A percentile compares a stretch with the other conserved stretches of the same genome.
phyloP scores from a whole-genome alignment of 1,140 invertebrate species.

The Trachelipus rathkii region DNA sequence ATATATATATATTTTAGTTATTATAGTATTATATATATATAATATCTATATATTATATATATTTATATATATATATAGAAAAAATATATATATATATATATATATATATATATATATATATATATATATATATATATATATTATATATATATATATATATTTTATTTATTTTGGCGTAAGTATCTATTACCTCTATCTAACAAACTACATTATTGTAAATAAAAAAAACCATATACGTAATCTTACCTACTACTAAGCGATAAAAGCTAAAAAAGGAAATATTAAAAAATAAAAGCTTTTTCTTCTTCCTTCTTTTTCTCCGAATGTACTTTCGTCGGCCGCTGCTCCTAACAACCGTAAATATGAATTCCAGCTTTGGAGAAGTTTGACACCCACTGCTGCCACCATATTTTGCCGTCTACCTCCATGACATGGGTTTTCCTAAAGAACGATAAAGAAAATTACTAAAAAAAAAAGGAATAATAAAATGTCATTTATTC shows the following conservation, averaged over 20 bases:
- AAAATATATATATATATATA: no score
- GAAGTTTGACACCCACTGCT: conserved; percentile 94
- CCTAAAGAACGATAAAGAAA: conserved; percentile 56
- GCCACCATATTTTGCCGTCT: conserved; percentile 97
- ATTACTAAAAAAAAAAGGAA: background rate
- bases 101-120: no score
- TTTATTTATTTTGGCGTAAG: no score
- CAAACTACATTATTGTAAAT: no score
- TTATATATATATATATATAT: no score
- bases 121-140: no score
- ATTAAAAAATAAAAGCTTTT: conserved; percentile 65
- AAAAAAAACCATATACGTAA: background rate
- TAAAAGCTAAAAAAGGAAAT: conserved; percentile 11
- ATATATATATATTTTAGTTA: no score
- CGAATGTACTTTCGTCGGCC: conserved; percentile 80
- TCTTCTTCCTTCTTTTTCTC: conserved; percentile 84
- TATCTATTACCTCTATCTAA: no score
- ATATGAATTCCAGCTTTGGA: conserved; percentile 97
- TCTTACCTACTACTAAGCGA: background rate
- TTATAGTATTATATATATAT: no score
- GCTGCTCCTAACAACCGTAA: conserved; percentile 96
- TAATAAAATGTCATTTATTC: background rate
- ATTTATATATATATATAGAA: no score
- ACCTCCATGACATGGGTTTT: conserved; percentile 99
- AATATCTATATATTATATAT: no score